These are phyloP conservation scores for Craniophora ligustri DNA, from an alignment of 2,888 invertebrate species.

Conservation along the genomic window DNA sequence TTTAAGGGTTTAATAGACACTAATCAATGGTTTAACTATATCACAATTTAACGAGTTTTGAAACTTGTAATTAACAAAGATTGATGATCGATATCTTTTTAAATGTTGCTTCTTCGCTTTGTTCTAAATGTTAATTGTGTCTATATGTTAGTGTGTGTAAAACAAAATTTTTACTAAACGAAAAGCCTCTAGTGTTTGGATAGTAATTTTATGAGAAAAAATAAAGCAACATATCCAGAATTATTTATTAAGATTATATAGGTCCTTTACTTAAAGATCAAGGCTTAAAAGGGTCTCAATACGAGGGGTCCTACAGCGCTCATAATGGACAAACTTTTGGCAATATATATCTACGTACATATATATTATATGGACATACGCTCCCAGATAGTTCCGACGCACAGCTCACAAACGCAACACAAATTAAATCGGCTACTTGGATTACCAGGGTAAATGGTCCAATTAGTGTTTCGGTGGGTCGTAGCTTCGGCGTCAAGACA, in stretches of 20 bases:
- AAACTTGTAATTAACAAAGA: too few species aligned
- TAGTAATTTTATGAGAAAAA: too few species aligned
- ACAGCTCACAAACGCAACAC: slow-evolving; percentile 66
- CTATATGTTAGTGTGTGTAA: too few species aligned
- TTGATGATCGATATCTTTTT: too few species aligned
- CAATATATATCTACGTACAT: background rate
- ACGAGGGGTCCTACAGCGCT: slow-evolving; percentile 12
- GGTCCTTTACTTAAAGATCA: background rate
- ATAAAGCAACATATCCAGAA: too few species aligned
- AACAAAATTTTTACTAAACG: too few species aligned
- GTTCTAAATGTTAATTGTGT: too few species aligned
- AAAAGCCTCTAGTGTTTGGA: too few species aligned
- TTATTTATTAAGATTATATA: background rate
- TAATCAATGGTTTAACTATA: too few species aligned
- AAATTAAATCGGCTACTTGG: slow-evolving; percentile 82
- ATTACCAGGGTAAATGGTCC: slow-evolving; percentile 83
- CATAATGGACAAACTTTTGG: slow-evolving; percentile 20
- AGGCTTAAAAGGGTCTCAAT: background rate
- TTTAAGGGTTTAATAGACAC: too few species aligned
- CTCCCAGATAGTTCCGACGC: slow-evolving; percentile 39
- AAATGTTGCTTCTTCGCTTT: too few species aligned
- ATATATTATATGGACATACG: background rate
- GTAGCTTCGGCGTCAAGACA: slow-evolving; percentile 72
- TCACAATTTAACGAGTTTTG: too few species aligned
- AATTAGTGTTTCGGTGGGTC: slow-evolving; percentile 82